phyloP scores from a whole-genome alignment of 2,888 invertebrate genomes.

The Mongoloraphidia duomilia region DNA sequence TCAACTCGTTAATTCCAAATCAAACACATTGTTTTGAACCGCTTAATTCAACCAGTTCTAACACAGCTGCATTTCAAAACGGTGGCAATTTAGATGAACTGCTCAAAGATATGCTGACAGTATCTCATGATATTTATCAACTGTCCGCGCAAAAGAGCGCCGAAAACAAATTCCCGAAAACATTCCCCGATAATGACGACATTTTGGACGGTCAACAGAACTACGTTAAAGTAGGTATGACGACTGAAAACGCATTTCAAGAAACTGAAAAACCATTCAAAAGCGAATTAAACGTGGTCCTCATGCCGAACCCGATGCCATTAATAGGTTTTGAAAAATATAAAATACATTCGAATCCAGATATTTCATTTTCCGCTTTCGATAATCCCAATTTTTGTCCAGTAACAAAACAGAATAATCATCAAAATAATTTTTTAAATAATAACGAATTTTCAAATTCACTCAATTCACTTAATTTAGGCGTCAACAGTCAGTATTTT shows the following conservation, averaged over 20 bases:
- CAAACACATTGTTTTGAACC: too few species aligned
- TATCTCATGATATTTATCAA: constrained; percentile 30
- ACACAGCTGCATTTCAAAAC: constrained; percentile 31
- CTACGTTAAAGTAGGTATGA: neutral
- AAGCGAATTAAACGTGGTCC: constrained; percentile 28
- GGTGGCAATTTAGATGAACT: constrained; percentile 55
- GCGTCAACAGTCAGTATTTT: too few species aligned
- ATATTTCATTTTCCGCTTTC: neutral
- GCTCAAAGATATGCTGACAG: constrained; percentile 49
- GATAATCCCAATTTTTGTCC: too few species aligned
- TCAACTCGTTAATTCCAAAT: too few species aligned
- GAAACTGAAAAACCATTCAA: constrained; percentile 22
- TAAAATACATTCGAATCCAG: constrained; percentile 15
- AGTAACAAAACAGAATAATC: too few species aligned
- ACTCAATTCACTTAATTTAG: too few species aligned
- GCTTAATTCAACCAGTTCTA: too few species aligned
- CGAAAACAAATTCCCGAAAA: constrained; percentile 6
- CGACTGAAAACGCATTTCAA: neutral
- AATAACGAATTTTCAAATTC: too few species aligned
- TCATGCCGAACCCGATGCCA: constrained; percentile 31
- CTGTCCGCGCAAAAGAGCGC: constrained; percentile 13
- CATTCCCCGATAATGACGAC: constrained; percentile 7
- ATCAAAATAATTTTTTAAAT: too few species aligned
- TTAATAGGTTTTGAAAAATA: constrained; percentile 30
- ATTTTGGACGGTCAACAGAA: neutral